Percentiles rank a stretch among this genome's conserved stretches.
Conservation (phyloP, 1,140 invertebrate genomes). For the Drosophila parabipectinata region DNA sequence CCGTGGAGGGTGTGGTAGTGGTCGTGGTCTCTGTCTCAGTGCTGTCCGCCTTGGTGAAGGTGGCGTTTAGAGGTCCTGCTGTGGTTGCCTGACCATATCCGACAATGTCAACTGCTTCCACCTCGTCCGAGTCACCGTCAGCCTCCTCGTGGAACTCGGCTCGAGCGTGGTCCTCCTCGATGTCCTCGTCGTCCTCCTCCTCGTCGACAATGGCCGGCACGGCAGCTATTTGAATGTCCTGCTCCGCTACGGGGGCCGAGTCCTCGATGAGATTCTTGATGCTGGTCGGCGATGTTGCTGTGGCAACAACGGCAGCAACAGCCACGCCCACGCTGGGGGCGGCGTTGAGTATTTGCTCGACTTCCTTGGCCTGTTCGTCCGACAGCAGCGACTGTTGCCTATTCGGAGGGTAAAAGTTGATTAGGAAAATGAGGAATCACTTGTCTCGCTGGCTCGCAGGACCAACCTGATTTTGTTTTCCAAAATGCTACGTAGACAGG, state of each 20-base stretch:
- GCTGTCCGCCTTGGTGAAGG: slow-evolving; percentile 66
- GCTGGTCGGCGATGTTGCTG: slow-evolving; percentile 78
- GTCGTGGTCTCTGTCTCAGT: slow-evolving; percentile 71
- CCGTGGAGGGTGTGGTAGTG: slow-evolving; percentile 60
- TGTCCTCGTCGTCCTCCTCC: slow-evolving; percentile 28
- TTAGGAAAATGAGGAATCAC: slow-evolving; percentile 9
- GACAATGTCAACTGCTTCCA: slow-evolving; percentile 75
- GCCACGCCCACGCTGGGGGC: slow-evolving; percentile 69
- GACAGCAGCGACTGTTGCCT: slow-evolving; percentile 91
- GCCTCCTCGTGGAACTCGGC: slow-evolving; percentile 53
- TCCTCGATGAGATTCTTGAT: slow-evolving; percentile 77
- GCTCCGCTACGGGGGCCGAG: slow-evolving; percentile 40
- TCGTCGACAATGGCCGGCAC: slow-evolving; percentile 49
- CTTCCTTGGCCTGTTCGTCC: slow-evolving; percentile 94
- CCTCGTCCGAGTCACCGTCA: slow-evolving; percentile 72
- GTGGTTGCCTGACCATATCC: slow-evolving; percentile 61
- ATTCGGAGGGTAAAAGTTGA: slow-evolving; percentile 38
- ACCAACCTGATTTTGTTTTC: slow-evolving; percentile 92
- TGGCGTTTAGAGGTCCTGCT: slow-evolving; percentile 50
- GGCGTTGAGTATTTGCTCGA: slow-evolving; percentile 90
- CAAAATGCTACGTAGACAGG: slow-evolving; percentile 87
- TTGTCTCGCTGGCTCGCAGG: slow-evolving; percentile 6
- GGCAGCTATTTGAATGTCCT: slow-evolving; percentile 60
- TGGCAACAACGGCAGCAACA: slow-evolving; percentile 79
- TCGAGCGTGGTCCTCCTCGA: slow-evolving; percentile 52